Conservation (phyloP, 2,797 vertebrate species). For the Sylvia borin region DNA sequence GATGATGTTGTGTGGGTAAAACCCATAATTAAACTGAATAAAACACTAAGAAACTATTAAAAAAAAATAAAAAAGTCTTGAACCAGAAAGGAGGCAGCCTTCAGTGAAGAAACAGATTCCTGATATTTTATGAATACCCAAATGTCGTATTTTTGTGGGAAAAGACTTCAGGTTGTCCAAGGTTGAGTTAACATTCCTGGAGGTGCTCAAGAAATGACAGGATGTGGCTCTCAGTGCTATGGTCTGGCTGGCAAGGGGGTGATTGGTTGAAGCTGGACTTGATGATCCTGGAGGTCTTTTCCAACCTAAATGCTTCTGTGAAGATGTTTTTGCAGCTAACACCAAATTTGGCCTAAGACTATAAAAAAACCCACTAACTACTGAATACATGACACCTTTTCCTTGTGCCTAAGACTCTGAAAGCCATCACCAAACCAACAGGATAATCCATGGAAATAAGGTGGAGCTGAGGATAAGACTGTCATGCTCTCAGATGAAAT, state of each 20-base stretch:
- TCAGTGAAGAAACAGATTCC: not conserved
- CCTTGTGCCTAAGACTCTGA: not conserved
- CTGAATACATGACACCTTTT: not conserved
- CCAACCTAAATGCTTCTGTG: not conserved
- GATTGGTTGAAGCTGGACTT: too few species aligned
- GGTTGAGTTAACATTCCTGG: not conserved
- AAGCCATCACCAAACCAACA: not conserved
- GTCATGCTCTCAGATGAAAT: not conserved
- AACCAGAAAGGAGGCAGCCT: not conserved
- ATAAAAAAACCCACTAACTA: not conserved
- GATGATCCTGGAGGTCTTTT: not conserved
- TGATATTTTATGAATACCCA: not conserved
- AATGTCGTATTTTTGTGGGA: not conserved
- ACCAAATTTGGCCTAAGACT: not conserved
- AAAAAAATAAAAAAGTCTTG: not conserved
- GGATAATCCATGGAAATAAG: not conserved
- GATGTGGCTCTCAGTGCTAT: not conserved
- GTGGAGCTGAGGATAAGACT: not conserved
- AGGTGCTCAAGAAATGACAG: not conserved
- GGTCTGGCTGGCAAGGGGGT: not conserved
- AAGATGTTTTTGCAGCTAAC: not conserved
- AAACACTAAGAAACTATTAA: not conserved
- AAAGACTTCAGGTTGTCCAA: not conserved
- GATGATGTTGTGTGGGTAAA: not conserved
- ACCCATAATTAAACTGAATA: not conserved